Base-by-base conservation (phyloP, 2,113 vertebrate genomes). In the Sapajus apella region DNA sequence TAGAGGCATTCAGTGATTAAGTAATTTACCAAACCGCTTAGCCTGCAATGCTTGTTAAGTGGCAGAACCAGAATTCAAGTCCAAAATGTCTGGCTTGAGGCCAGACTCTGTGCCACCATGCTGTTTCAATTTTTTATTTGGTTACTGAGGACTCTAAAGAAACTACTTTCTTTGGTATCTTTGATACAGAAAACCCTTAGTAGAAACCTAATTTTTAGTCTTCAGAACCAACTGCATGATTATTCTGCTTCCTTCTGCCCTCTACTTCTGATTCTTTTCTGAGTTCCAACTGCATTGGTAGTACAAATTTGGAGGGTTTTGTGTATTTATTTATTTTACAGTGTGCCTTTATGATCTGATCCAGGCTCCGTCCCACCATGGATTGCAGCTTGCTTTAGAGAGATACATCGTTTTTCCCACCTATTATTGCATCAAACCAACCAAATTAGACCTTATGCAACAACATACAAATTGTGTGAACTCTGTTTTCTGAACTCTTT, bases 311-410 rank as follows among this genome's bases (percentile, higher is more conserved):
- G 37, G 6, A 6, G 12, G 20, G 43, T 58, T 82, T 82, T 55
- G 17, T 73, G 8, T n/a, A 25, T 27, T 76, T 32, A 0, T 30
- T 30, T 17, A 17, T 52, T 52, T 55, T 85, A 12, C 35, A 75
- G 2, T 37, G 52, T 30, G 2, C 27, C 11, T 16, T 70, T n/a
- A 14, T 76, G 30, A 40, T 66, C 40, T 80, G 32, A 25, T 3
- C 3, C 5, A 37, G 14, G 3, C 47, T 25, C 14, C 47, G 35
- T 16, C 17, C 7, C 3, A 25, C 4, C 13, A 1, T 13, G 6
- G 43, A 18, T 4, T 6, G 1, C 14, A 13, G 17, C 56, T 93
- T 61, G 17, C 6, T 37, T 56, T 68, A 79, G 40, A 90, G 37
- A 68, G 2, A 5, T 40, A 18, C 6, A 20, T 20, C 55, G 1